Evolutionary conservation across 1,140 invertebrate species (phyloP).

Genomic region (Spodoptera litura): DNA sequence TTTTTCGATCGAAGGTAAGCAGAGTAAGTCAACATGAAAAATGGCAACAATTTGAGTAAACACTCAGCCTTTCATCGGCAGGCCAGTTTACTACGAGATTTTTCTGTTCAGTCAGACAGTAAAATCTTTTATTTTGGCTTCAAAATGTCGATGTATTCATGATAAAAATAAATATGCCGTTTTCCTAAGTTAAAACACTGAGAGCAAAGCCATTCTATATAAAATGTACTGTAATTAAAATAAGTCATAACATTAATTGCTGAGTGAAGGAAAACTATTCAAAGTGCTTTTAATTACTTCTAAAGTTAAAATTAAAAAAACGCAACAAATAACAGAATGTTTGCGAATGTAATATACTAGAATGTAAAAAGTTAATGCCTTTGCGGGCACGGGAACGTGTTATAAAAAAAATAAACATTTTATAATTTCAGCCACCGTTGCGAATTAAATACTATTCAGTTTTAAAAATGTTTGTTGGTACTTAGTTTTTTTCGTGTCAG

Average conservation of each 20-base stretch:
- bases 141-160: no score
- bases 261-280: constrained; percentile 9
- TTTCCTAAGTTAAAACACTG: no score
- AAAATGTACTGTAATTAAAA: background rate
- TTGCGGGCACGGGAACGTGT: constrained; percentile 44
- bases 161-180: no score
- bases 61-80: constrained; percentile 9
- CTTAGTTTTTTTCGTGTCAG: background rate
- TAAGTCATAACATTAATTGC: background rate
- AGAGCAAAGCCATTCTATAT: background rate
- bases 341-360: constrained; percentile 48
- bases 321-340: constrained; percentile 33
- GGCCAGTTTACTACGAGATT: constrained; percentile 6
- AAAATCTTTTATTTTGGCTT: no score
- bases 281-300: constrained; percentile 30
- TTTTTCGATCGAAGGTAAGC: constrained; percentile 14
- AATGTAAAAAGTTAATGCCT: constrained; percentile 53
- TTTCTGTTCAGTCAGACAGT: background rate
- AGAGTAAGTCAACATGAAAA: constrained; percentile 15
- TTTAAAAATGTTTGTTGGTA: background rate
- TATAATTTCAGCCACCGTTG: constrained; percentile 4
- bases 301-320: constrained; percentile 47
- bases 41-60: constrained; percentile 21
- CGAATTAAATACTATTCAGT: constrained; percentile 9
- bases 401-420: constrained; percentile 33